Percentiles rank a stretch among this genome's conserved stretches.
Evolutionary conservation across 2,888 invertebrate genomes (phyloP).

Genomic region (Macrophya annulata): DNA sequence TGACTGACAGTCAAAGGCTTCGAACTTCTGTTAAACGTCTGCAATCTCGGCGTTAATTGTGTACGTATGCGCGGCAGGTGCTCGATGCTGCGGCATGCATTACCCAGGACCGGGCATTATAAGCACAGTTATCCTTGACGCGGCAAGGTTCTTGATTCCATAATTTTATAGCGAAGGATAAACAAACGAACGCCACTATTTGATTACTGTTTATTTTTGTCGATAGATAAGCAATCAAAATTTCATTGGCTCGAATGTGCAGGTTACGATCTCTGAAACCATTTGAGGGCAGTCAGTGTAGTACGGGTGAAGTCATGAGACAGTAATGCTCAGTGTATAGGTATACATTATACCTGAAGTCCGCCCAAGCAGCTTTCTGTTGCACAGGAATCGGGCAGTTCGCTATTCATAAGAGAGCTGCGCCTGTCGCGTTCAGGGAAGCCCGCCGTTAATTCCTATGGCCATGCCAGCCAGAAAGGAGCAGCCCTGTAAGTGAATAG

Average conservation of each 20-base stretch:
- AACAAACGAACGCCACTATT: background rate
- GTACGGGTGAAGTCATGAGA: background rate
- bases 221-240: background rate
- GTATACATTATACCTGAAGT: background rate
- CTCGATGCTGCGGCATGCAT: background rate
- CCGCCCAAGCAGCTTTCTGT: background rate
- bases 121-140: constrained; percentile 37
- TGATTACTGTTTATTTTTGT: background rate
- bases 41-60: background rate
- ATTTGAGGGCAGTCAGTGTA: background rate
- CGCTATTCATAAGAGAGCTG: background rate
- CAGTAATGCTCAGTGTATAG: background rate
- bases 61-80: constrained; percentile 38
- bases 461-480: background rate
- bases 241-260: background rate
- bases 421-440: background rate
- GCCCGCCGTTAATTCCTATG: background rate
- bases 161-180: constrained; percentile 2
- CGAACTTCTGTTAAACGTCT: background rate
- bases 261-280: background rate
- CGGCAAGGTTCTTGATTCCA: background rate
- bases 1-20: constrained; percentile 2
- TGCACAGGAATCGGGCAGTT: background rate
- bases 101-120: constrained; percentile 36
- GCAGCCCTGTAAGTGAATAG: background rate